Conservation (phyloP, 53 echinoderm and acorn worm species). For the Stichopus horrens region DNA sequence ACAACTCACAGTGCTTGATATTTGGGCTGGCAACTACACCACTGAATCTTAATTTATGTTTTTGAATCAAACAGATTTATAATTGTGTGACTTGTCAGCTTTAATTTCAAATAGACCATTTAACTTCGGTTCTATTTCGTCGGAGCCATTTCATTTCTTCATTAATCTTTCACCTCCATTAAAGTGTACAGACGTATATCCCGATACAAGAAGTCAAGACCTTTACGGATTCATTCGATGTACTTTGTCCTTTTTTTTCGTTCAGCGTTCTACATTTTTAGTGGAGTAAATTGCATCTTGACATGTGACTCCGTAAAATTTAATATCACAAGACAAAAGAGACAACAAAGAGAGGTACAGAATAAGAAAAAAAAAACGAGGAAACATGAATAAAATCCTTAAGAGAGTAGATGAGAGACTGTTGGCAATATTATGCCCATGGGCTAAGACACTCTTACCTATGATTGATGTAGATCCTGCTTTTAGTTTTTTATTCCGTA, state of each 20-base stretch:
- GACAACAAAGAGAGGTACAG: neutral
- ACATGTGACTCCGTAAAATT: neutral
- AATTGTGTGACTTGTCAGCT: too few species aligned
- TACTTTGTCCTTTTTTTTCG: neutral
- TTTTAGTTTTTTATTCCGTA: neutral
- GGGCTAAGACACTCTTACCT: constrained; percentile 14
- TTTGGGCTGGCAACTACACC: too few species aligned
- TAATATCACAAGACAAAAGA: neutral
- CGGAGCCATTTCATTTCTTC: too few species aligned
- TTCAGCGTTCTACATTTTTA: neutral
- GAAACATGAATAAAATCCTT: constrained; percentile 20
- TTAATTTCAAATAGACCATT: too few species aligned
- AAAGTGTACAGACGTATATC: too few species aligned
- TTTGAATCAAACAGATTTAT: too few species aligned
- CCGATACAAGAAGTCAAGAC: too few species aligned
- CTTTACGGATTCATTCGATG: neutral
- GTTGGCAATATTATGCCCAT: constrained; percentile 17
- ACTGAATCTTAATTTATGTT: too few species aligned
- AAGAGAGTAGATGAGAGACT: neutral
- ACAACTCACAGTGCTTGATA: too few species aligned
- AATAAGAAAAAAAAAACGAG: neutral
- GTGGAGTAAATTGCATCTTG: neutral
- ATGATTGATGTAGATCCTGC: too few species aligned
- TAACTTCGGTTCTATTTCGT: too few species aligned
- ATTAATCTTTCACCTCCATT: too few species aligned